Evolutionary conservation across 2,113 vertebrate species (phyloP).

Genomic region (Desmodus rotundus): DNA sequence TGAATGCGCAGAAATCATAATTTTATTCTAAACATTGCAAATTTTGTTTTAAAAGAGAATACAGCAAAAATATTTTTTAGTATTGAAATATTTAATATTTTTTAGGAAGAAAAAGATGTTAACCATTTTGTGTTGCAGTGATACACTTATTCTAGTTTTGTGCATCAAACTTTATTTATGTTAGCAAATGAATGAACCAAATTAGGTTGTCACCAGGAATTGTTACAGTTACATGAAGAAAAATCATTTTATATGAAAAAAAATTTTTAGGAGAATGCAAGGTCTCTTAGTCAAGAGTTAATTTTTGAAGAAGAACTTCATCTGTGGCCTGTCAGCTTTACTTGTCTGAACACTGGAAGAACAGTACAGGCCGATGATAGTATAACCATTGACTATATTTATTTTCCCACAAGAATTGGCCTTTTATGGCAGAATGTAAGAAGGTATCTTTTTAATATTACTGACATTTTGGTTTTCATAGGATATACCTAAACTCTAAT

Average conservation of each 20-base stretch:
- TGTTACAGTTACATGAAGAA: background rate
- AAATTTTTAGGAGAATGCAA: background rate
- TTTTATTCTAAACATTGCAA: background rate
- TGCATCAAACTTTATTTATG: background rate
- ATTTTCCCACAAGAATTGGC: background rate
- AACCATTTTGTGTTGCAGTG: background rate
- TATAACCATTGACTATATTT: background rate
- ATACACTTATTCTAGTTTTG: background rate
- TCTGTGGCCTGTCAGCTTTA: background rate
- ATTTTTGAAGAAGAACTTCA: conserved; percentile 38
- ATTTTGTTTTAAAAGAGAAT: background rate
- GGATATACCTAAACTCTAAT: background rate
- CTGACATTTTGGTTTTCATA: background rate
- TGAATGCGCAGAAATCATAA: background rate
- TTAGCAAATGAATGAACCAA: background rate
- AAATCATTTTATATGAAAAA: conserved; percentile 3
- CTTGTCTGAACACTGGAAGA: background rate
- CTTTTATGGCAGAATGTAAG: background rate
- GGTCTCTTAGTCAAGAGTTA: background rate
- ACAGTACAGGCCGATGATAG: background rate
- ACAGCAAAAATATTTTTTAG: background rate
- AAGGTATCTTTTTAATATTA: conserved; percentile 14
- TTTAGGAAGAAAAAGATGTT: background rate
- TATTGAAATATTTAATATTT: background rate
- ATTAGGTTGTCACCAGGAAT: conserved; percentile 23